Base-by-base conservation (phyloP, 1,140 invertebrate genomes). In the Wiebesia pumilae region DNA sequence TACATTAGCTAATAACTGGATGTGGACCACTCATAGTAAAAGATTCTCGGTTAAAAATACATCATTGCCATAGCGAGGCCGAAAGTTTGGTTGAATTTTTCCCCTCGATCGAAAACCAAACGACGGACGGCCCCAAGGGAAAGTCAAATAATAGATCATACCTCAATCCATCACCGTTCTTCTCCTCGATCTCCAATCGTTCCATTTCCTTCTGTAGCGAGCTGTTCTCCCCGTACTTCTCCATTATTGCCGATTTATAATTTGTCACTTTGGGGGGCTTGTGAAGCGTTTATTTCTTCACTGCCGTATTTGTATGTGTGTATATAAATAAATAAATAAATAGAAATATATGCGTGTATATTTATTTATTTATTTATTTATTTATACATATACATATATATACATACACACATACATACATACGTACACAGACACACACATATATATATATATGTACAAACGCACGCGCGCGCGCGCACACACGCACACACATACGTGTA, bases 151-250 rank as follows among this genome's bases (percentile, higher is more conserved):
- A 75, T 75, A 43, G 9, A 24, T n/a, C 86, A 92, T 93, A 93
- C 93, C 93, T 94, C 84, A 88, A 86, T 78, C 89, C 89, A 71
- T 93, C 92, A 82, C 91, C 91, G 83, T 93, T 93, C 87, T 93
- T 93, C 51, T 93, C 93, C 54, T 93, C 93, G 79, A 93, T 91
- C 82, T 93, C 92, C 88, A 93, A 87, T 69, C 91, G 90, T 65
- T 93, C 92, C 90, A 93, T 92, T 83, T 93, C 93, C 89, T 94
- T 93, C 77, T 92, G 91, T 43, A 93, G 89, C 43, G 89, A 87
- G 81, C 87, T 87, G 77, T 89, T 85, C 87, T 93, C 91, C 73
- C 83, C 86, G 85, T 92, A 93, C 88, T 93, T 93, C 90, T 94
- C 93, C 92, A 94, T 88, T 47, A 38, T 51, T 54, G 54, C 67